Base-by-base conservation (phyloP, 37 sponge, comb jelly and placozoan species). In the Beroe forskalii region DNA sequence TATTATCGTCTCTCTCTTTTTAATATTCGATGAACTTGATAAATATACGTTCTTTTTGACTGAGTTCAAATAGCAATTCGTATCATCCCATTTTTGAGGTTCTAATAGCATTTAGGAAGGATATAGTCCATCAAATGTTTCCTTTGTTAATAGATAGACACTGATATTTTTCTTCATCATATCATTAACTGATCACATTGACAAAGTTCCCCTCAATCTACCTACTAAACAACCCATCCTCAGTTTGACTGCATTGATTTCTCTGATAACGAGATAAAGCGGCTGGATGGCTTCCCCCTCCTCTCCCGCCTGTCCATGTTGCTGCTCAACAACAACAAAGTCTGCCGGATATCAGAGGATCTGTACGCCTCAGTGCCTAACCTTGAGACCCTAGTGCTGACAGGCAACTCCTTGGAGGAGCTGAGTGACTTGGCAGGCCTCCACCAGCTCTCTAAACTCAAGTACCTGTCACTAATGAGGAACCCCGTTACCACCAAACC, bases 171-270 rank as follows among this genome's bases (percentile, higher is more conserved):
- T n/a, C n/a, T n/a, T n/a, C n/a, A n/a, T n/a, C n/a, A n/a, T n/a
- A n/a, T n/a, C n/a, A n/a, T n/a, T n/a, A n/a, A n/a, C n/a, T n/a
- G n/a, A n/a, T n/a, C n/a, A n/a, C n/a, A n/a, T n/a, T n/a, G n/a
- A n/a, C n/a, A n/a, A n/a, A n/a, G n/a, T n/a, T n/a, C n/a, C n/a
- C n/a, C n/a, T n/a, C n/a, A n/a, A n/a, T n/a, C n/a, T n/a, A n/a
- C n/a, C n/a, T n/a, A n/a, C n/a, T n/a, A n/a, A n/a, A n/a, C n/a
- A n/a, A n/a, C n/a, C n/a, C n/a, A n/a, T n/a, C n/a, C n/a, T 91
- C 98, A 97, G 90, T 97, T 97, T 93, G 98, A 97, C 76, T 93
- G 94, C 23, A 93, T 96, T 80, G 98, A 97, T 67, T 91, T 97
- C 72, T 97, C 98, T 28, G 96, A 97, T 67, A 97, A 97, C 92